These are phyloP conservation scores for Diorhabda sublineata DNA, from an alignment of 1,140 invertebrate species.

Conservation along the genomic window DNA sequence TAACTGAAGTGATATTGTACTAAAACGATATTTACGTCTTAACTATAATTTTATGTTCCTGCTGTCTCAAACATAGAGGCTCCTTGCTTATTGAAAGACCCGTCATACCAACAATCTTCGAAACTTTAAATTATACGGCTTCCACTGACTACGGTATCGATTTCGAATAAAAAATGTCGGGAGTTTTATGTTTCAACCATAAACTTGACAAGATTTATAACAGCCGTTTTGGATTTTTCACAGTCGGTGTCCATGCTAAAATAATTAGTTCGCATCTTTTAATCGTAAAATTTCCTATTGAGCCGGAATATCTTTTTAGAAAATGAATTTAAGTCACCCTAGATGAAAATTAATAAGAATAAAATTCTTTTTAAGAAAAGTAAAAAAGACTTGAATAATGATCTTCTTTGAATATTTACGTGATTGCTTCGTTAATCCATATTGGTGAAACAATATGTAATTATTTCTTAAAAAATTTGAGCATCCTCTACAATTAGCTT, in stretches of 20 bases:
- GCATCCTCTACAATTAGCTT: too few relatives aligned
- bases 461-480: too few relatives aligned
- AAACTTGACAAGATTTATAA: conserved; percentile 14
- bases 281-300: neutral
- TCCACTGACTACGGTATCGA: conserved; percentile 10
- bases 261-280: conserved; percentile 10
- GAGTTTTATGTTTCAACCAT: conserved; percentile 15
- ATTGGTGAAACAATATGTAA: too few relatives aligned
- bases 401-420: too few relatives aligned
- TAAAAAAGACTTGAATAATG: too few relatives aligned
- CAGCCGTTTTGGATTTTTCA: conserved; percentile 13
- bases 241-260: conserved; percentile 11
- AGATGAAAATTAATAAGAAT: too few relatives aligned
- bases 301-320: too few relatives aligned
- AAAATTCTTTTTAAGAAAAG: too few relatives aligned
- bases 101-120: neutral
- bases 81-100: neutral
- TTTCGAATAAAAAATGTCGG: conserved; percentile 11
- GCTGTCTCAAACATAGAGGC: neutral
- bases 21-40: too few relatives aligned
- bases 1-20: too few relatives aligned
- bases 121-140: conserved; percentile 12
- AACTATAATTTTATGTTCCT: neutral
- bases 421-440: too few relatives aligned
- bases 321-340: too few relatives aligned